Base-by-base conservation (phyloP, 2,113 vertebrate genomes). In the Pontoporia blainvillei region DNA sequence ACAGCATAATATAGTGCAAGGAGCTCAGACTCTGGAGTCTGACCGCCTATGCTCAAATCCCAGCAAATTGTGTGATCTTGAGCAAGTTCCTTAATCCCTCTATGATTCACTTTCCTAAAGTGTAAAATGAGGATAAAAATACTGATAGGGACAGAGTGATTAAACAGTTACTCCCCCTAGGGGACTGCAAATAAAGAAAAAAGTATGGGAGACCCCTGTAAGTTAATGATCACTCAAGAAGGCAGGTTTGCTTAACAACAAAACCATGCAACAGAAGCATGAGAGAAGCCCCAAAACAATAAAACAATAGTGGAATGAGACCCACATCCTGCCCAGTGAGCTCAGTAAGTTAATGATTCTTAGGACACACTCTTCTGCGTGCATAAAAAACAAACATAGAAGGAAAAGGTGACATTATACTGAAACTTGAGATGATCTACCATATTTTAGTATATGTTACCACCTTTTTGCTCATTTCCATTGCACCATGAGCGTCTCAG, bases 51-150 rank as follows among this genome's bases (percentile, higher is more conserved):
- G 36, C 86, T 92, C 54, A 90, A 72, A 96, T 41, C 15, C 44
- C 64, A 86, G 84, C 18, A 84, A 92, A 87, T 1, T 52, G 36
- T 91, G 73, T 90, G 84, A 91, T 54, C n/a, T 79, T 61, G 20
- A 81, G 34, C 39, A 75, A 91, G 20, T 57, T 82, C 14, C 34
- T 93, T 81, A 91, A 88, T 20, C 20, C 61, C 18, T 61, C 15
- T 67, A 12, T 49, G 52, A 89, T 36, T 93, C 76, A 85, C 31
- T 73, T 75, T 91, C 46, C 11, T 89, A 54, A 66, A 59, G 39
- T 39, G 6, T 44, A 92, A 93, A 90, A 61, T 92, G 81, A 54
- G 8, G n/a, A 83, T 59, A 76, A 86, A 97, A 62, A 81, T 57
- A 27, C 41, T 27, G 71, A 31, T 44, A 10, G 27, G 72, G 72